Evolutionary conservation across 2,113 vertebrate species (phyloP).

Genomic region (Gymnorhina tibicen): DNA sequence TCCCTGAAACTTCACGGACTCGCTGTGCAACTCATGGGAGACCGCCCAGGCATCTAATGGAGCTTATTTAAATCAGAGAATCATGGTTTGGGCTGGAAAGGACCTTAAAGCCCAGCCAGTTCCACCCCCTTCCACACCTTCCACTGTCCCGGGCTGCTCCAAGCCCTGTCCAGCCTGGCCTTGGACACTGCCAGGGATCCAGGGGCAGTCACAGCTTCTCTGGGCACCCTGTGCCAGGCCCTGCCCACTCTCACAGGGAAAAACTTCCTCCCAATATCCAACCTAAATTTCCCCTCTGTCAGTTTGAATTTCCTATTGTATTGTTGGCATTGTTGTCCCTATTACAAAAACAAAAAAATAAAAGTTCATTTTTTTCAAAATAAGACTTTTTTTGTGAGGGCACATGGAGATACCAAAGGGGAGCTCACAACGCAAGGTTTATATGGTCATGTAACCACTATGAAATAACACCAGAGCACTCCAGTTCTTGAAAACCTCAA

Average conservation of each 20-base stretch:
- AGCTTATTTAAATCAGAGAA: neutral
- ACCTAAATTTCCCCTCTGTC: neutral
- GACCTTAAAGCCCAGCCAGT: neutral
- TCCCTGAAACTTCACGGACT: neutral
- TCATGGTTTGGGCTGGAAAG: neutral
- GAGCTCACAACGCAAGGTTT: neutral
- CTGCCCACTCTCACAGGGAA: neutral
- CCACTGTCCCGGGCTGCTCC: neutral
- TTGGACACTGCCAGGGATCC: neutral
- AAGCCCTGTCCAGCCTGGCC: neutral
- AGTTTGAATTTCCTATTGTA: neutral
- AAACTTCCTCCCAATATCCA: accelerated
- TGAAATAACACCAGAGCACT: neutral
- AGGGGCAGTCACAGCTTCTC: neutral
- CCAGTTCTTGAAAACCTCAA: neutral
- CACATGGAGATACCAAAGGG: neutral
- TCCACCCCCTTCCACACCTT: neutral
- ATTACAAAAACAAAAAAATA: neutral
- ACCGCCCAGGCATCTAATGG: neutral
- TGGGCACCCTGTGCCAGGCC: neutral
- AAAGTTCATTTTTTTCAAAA: neutral
- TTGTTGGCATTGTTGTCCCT: neutral
- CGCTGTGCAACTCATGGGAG: accelerated
- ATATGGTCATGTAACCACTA: neutral
- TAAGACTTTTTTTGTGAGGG: neutral